phyloP scores from a whole-genome alignment of 2,113 vertebrate species.

The Microtus montanus region DNA sequence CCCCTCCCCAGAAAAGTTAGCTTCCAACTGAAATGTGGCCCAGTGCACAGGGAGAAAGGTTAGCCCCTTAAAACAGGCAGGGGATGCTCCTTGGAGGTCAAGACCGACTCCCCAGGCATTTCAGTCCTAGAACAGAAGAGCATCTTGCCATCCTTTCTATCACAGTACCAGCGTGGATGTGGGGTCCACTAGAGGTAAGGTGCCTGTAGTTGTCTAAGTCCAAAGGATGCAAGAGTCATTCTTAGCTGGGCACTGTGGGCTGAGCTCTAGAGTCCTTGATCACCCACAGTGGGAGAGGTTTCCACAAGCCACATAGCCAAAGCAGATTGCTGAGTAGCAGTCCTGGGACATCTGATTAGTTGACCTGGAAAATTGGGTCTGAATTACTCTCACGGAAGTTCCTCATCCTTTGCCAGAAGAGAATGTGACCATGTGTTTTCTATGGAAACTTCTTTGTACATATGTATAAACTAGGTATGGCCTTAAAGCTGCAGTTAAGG shows the following conservation, averaged over 20 bases:
- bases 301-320: conserved; percentile 16
- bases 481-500: conserved; percentile 91
- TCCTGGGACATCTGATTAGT: not conserved
- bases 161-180: not conserved
- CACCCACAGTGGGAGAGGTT: conserved; percentile 13
- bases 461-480: conserved; percentile 89
- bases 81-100: not conserved
- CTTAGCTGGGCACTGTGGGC: not conserved
- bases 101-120: not conserved
- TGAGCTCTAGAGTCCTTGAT: not conserved
- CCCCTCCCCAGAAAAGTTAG: not conserved
- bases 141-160: not conserved
- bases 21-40: not conserved
- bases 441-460: conserved; percentile 75
- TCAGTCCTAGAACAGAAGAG: conserved; percentile 1
- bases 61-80: not conserved
- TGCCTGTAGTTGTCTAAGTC: not conserved
- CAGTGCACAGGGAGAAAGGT: not conserved
- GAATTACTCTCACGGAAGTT: conserved; percentile 58
- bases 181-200: not conserved
- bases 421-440: conserved; percentile 78
- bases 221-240: not conserved
- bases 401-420: conserved; percentile 62
- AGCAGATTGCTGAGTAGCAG: not conserved
- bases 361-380: conserved; percentile 54